Percentiles rank a stretch among this genome's conserved stretches.
Evolutionary conservation across 2,797 vertebrate genomes (phyloP).

Genomic region (Paedocypris micromegethes): DNA sequence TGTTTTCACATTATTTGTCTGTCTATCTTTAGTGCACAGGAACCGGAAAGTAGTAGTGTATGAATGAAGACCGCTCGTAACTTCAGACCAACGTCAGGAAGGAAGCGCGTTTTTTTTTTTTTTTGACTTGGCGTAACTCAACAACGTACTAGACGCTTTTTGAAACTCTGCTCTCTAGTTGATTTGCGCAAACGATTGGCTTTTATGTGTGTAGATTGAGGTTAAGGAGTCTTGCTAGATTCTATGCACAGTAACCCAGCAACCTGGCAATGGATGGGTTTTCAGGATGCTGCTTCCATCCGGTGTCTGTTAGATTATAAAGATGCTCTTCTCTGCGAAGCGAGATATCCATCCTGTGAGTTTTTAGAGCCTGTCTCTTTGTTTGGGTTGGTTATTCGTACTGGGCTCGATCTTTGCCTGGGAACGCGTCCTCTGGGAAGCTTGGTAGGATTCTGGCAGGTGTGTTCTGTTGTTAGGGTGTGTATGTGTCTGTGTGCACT

Average conservation of each 20-base stretch:
- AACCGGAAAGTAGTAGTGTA: slow-evolving; percentile 63
- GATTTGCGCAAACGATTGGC: slow-evolving; percentile 25
- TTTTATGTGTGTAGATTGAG: slow-evolving; percentile 42
- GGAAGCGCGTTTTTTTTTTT: slow-evolving; percentile 57
- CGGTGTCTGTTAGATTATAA: not conserved
- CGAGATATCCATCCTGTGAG: slow-evolving; percentile 8
- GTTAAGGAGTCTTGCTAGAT: not conserved
- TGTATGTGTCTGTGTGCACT: slow-evolving; percentile 39
- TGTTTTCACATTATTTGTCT: slow-evolving; percentile 31
- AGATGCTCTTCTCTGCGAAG: not conserved
- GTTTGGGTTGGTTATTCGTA: slow-evolving; percentile 49
- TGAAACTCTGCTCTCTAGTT: slow-evolving; percentile 36
- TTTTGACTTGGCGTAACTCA: slow-evolving; percentile 13
- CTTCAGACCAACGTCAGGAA: slow-evolving; percentile 62
- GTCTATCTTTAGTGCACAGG: slow-evolving; percentile 42
- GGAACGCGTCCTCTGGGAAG: slow-evolving; percentile 56
- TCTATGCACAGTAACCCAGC: not conserved
- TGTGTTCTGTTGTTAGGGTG: slow-evolving; percentile 60
- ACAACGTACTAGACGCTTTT: slow-evolving; percentile 18
- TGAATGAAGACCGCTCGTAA: slow-evolving; percentile 63
- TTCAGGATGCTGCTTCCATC: slow-evolving; percentile 3
- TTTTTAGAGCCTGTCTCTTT: slow-evolving; percentile 19
- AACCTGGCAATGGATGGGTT: not conserved
- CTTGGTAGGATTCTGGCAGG: slow-evolving; percentile 60
- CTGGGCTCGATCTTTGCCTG: slow-evolving; percentile 52